Base-by-base conservation (phyloP, 2,888 invertebrate genomes). In the Argyresthia albistria region DNA sequence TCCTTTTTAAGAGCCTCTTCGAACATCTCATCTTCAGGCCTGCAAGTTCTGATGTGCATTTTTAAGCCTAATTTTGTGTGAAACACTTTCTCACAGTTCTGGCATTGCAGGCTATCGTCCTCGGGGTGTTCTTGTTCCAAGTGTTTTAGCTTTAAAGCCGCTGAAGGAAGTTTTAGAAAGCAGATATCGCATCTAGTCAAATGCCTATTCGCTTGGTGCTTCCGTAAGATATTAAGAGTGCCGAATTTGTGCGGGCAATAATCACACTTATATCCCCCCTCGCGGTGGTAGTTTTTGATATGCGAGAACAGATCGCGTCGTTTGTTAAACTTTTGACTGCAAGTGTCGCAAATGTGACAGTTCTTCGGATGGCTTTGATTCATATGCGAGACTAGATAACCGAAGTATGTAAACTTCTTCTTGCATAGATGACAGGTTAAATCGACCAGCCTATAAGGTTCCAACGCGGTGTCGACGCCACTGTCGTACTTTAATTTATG, bases 241-340 rank as follows among this genome's bases (percentile, higher is more conserved):
- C 60, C 71, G 43, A 87, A 87, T 8, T 59, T 73, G 53, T 77
- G 74, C 0, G 80, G 72, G 50, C 86, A 86, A 11, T 71, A 51
- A 39, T 86, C 84, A 50, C 86, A 86, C 50, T 69, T 67, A 42
- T 84, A 86, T 0, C 86, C 84, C 0, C 84, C 86, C 58, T 81
- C 84, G n/a, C 82, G 62, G 35, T 86, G 86, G 58, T 84, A 84
- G 54, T 86, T 86, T 54, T 86, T 86, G 15, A 80, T 78, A 45
- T 86, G 86, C 0, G 86, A 81, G 49, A 86, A 84, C 2, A 87
- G 57, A 59, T 84, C 84, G 0, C 84, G 59, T 51, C 76, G 77
- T 43, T 84, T 86, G 46, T 84, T 86, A 53, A 86, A 86, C 53
- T 80, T 84, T 53, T 86, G 84, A 11, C 79, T 61, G 56, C 86